Evolutionary conservation across 2,888 invertebrate species (phyloP).

Genomic region (Andrena trimmerana): DNA sequence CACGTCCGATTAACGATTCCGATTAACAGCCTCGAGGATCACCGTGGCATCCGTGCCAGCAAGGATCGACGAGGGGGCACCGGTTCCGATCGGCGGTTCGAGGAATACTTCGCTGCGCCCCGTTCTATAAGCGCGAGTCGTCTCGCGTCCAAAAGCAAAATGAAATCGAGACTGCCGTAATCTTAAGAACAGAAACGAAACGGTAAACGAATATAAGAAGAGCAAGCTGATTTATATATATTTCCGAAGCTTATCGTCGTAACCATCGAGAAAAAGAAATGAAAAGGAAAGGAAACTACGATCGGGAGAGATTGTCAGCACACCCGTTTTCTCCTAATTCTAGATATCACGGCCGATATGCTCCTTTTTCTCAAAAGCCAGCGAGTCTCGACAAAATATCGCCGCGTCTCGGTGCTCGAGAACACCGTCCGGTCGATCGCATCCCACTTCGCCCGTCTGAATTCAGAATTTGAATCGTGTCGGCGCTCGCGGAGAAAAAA

Average conservation of each 20-base stretch:
- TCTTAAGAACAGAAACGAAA: too few relatives aligned
- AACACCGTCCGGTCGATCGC: background rate
- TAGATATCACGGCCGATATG: slow-evolving; percentile 8
- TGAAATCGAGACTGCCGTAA: too few relatives aligned
- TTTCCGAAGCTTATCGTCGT: too few relatives aligned
- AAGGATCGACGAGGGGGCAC: too few relatives aligned
- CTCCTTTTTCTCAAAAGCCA: slow-evolving; percentile 28
- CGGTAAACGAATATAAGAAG: too few relatives aligned
- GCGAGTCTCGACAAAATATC: slow-evolving; percentile 1
- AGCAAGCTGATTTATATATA: too few relatives aligned
- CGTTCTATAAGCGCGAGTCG: background rate
- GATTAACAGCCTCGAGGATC: slow-evolving; percentile 22
- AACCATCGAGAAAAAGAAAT: background rate
- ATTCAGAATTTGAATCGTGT: slow-evolving; percentile 15
- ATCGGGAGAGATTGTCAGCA: slow-evolving; percentile 2
- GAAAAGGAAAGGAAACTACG: background rate
- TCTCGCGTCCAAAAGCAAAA: too few relatives aligned
- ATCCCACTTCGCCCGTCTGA: slow-evolving; percentile 14
- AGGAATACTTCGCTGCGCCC: background rate
- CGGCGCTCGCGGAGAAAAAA: background rate
- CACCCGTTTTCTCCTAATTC: slow-evolving; percentile 30
- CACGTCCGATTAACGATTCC: slow-evolving; percentile 16
- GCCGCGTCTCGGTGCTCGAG: slow-evolving; percentile 7
- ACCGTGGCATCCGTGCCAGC: background rate
- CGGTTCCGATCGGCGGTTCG: background rate